These are phyloP conservation scores for Acanthornis magna DNA, from an alignment of 2,797 vertebrate genomes.

Conservation along the genomic window DNA sequence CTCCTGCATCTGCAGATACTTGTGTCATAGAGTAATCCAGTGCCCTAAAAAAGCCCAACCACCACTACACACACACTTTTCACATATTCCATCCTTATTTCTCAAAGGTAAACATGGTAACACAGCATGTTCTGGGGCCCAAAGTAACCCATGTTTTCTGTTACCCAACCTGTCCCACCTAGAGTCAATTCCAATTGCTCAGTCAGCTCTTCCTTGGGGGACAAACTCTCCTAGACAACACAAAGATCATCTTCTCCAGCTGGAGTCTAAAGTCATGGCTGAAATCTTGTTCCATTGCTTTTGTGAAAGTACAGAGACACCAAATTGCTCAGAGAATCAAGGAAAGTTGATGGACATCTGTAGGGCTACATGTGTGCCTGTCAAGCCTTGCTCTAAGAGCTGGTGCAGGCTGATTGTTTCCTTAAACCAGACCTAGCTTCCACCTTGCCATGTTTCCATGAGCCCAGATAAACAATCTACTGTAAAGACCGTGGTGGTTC, in stretches of 20 bases:
- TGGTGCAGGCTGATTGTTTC: not conserved
- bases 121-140: not conserved
- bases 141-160: not conserved
- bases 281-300: not conserved
- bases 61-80: not conserved
- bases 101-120: not conserved
- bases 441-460: fast-evolving
- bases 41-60: not conserved
- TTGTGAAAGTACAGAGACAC: not conserved
- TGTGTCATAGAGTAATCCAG: not conserved
- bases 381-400: not conserved
- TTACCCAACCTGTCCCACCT: not conserved
- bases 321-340: not conserved
- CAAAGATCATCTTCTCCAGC: not conserved
- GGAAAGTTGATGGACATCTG: not conserved
- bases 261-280: not conserved
- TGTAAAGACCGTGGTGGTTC: not conserved
- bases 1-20: not conserved
- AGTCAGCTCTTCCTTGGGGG: not conserved
- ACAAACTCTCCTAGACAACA: not conserved
- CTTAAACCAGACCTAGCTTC: not conserved
- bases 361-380: fast-evolving
- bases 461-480: not conserved
- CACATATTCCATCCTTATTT: not conserved
- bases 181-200: fast-evolving